Evolutionary conservation across 30 jellyfish, hydroid and myxozoan species (phyloP).

Genomic region (Aurelia coerulea): DNA sequence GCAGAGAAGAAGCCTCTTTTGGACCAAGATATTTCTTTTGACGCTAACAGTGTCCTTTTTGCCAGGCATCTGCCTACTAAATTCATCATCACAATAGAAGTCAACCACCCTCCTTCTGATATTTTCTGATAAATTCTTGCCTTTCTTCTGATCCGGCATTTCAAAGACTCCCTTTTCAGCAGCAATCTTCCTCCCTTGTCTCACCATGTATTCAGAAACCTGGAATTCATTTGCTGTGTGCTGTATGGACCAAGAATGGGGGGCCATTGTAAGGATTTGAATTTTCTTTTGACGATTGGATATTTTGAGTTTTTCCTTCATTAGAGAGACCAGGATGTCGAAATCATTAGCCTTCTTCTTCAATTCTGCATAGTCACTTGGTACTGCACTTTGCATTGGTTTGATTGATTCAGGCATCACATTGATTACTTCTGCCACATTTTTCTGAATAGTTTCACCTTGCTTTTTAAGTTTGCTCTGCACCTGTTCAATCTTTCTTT

Average conservation of each 20-base stretch:
- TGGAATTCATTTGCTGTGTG: conserved; percentile 22
- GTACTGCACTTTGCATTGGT: neutral
- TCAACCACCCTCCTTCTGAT: conserved; percentile 10
- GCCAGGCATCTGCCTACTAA: conserved; percentile 69
- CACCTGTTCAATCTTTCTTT: conserved; percentile 69
- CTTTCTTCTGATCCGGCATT: conserved; percentile 27
- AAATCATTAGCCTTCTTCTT: conserved; percentile 42
- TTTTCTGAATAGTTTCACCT: neutral
- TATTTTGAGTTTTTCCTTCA: conserved; percentile 35
- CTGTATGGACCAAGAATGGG: conserved; percentile 57
- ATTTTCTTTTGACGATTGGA: conserved; percentile 35
- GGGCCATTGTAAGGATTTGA: conserved; percentile 64
- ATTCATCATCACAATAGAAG: conserved; percentile 56
- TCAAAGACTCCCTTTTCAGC: conserved; percentile 35
- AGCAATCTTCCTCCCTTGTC: conserved; percentile 46
- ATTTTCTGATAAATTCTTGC: conserved; percentile 1
- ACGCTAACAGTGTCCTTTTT: conserved; percentile 66
- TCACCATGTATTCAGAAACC: conserved; percentile 44
- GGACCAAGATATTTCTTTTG: conserved; percentile 38
- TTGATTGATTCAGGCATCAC: conserved; percentile 29
- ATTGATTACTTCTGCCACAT: conserved; percentile 24
- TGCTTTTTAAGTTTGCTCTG: conserved; percentile 3
- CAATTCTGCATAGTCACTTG: neutral
- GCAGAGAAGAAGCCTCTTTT: conserved; percentile 56
- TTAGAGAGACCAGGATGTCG: conserved; percentile 31